Percentiles rank a stretch among this genome's conserved stretches.
Conservation (phyloP, 1,140 invertebrate species). For the Drosophila bipectinata region DNA sequence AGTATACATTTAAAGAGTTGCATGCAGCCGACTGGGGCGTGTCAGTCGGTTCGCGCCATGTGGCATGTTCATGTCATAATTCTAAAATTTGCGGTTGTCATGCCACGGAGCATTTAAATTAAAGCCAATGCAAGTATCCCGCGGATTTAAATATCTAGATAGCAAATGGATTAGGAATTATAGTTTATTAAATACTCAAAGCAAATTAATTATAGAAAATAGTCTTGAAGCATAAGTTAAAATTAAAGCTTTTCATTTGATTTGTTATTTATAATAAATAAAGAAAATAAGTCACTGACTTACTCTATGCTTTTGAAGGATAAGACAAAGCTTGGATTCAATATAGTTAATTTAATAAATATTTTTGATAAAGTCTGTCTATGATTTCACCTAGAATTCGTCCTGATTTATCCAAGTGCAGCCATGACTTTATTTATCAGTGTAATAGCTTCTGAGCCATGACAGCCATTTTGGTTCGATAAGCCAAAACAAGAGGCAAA, state of each 20-base stretch:
- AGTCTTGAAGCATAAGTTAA: too few species aligned
- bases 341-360: background rate
- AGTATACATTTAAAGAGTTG: conserved; percentile 4
- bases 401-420: background rate
- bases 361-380: background rate
- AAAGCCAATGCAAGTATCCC: conserved; percentile 20
- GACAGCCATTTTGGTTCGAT: conserved; percentile 7
- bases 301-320: background rate
- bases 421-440: background rate
- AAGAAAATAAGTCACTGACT: too few species aligned
- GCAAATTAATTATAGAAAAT: too few species aligned
- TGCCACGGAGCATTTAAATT: conserved; percentile 53
- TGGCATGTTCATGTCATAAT: conserved; percentile 66
- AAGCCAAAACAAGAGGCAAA: background rate
- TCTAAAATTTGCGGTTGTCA: conserved; percentile 72
- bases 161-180: background rate
- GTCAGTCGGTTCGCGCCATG: conserved; percentile 29
- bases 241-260: background rate
- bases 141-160: background rate
- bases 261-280: background rate
- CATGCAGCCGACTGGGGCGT: conserved; percentile 35
- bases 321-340: background rate
- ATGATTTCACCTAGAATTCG: too few species aligned
- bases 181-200: background rate
- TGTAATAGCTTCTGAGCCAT: conserved; percentile 4